phyloP scores from a whole-genome alignment of 2,888 invertebrate genomes.

The Caradrina kadenii region DNA sequence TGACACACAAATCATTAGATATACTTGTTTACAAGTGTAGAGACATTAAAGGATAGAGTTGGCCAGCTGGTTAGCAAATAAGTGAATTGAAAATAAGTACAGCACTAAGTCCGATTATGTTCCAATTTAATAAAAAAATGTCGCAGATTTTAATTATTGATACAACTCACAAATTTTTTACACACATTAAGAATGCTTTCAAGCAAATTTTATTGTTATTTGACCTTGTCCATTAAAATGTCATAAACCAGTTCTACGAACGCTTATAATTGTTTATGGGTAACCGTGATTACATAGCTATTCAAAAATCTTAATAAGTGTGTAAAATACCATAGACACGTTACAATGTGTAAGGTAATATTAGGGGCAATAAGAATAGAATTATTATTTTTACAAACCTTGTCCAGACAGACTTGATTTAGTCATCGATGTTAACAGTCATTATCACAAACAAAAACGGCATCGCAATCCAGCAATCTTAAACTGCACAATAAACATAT shows the following conservation, averaged over 20 bases:
- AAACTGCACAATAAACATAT: no score
- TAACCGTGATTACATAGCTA: constrained; percentile 4
- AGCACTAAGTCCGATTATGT: background rate
- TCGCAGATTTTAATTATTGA: background rate
- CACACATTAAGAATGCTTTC: constrained; percentile 30
- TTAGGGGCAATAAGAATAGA: constrained; percentile 16
- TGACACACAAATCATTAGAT: no score
- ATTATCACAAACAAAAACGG: no score
- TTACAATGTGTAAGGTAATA: constrained; percentile 1
- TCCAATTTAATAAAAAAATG: background rate
- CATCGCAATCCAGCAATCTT: no score
- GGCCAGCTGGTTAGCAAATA: no score
- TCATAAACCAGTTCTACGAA: constrained; percentile 43
- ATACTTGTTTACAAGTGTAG: no score
- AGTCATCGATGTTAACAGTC: background rate
- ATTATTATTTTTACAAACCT: background rate
- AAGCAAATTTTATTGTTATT: constrained; percentile 16
- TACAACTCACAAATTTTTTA: constrained; percentile 1
- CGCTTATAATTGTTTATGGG: constrained; percentile 16
- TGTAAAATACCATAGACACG: background rate
- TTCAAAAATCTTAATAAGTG: constrained; percentile 28
- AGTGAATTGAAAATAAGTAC: background rate
- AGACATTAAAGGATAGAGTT: no score
- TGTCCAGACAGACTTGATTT: background rate
- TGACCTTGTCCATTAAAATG: constrained; percentile 51